Percentiles rank a stretch among this genome's conserved stretches.
Conservation (phyloP, 2,797 vertebrate species). For the Morus bassanus region DNA sequence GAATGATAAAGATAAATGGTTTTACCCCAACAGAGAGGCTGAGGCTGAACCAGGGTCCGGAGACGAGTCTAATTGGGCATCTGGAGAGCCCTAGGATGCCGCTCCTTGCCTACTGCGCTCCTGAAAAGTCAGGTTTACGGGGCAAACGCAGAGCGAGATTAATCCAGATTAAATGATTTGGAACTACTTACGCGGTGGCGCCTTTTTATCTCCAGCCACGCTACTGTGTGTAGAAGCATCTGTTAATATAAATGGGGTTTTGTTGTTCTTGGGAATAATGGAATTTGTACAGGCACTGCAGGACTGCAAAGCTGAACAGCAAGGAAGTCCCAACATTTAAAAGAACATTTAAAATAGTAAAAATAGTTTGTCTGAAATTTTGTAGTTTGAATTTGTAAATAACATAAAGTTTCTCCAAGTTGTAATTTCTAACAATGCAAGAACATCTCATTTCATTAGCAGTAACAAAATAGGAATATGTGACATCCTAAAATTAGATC, state of each 20-base stretch:
- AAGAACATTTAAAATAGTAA: background rate
- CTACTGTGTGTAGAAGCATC: background rate
- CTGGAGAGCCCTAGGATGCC: background rate
- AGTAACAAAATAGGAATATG: background rate
- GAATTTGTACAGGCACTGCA: background rate
- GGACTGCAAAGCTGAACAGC: background rate
- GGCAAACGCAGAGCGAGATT: slow-evolving; percentile 8
- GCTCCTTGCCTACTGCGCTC: background rate
- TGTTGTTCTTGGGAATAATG: background rate
- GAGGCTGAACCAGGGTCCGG: background rate
- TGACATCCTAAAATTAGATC: background rate
- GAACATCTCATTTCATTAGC: background rate
- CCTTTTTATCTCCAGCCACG: background rate
- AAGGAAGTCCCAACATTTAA: background rate
- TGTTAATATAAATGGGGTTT: background rate
- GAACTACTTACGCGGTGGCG: background rate
- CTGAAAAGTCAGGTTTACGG: background rate
- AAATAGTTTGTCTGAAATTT: background rate
- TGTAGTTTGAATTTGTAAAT: background rate
- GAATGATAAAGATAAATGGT: slow-evolving; percentile 68
- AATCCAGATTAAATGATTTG: background rate
- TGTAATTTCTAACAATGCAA: background rate
- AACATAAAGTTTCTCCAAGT: background rate
- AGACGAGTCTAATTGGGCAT: background rate
- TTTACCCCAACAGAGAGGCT: slow-evolving; percentile 40